Percentiles rank a stretch among this genome's conserved stretches.
These are phyloP conservation scores for Thaumatotibia leucotreta DNA, from an alignment of 1,140 invertebrate species.

Conservation along the genomic window DNA sequence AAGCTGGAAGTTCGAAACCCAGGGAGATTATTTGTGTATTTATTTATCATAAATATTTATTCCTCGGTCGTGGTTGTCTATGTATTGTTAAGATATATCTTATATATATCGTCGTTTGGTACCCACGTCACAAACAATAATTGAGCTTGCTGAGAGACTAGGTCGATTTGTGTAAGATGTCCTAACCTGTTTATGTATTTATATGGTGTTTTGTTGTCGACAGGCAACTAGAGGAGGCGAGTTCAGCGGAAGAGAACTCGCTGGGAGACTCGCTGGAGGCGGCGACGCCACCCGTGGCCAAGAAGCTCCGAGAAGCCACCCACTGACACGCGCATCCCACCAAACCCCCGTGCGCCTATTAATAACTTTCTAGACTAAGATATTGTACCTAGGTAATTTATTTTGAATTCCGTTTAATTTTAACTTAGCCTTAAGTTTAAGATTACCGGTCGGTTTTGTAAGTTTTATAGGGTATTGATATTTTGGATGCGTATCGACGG, in stretches of 20 bases:
- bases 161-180: too few species aligned
- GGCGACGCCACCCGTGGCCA: slow-evolving; percentile 47
- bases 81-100: too few species aligned
- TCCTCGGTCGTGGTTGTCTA: too few species aligned
- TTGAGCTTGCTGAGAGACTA: too few species aligned
- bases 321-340: slow-evolving; percentile 69
- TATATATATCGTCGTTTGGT: too few species aligned
- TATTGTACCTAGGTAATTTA: slow-evolving; percentile 79
- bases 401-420: slow-evolving; percentile 78
- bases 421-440: slow-evolving; percentile 76
- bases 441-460: slow-evolving; percentile 75
- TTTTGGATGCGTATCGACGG: slow-evolving; percentile 57
- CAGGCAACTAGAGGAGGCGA: slow-evolving; percentile 72
- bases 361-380: slow-evolving; percentile 74
- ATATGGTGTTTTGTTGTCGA: background rate
- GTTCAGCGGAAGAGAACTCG: slow-evolving; percentile 73
- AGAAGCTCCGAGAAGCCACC: slow-evolving; percentile 67
- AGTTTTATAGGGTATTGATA: slow-evolving; percentile 75
- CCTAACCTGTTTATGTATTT: too few species aligned
- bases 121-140: too few species aligned
- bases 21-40: too few species aligned
- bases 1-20: too few species aligned
- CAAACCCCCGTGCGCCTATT: slow-evolving; percentile 63
- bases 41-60: too few species aligned
- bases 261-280: slow-evolving; percentile 53